Evolutionary conservation across 2,888 invertebrate species (phyloP).

Genomic region (Drosophila melanosoma): DNA sequence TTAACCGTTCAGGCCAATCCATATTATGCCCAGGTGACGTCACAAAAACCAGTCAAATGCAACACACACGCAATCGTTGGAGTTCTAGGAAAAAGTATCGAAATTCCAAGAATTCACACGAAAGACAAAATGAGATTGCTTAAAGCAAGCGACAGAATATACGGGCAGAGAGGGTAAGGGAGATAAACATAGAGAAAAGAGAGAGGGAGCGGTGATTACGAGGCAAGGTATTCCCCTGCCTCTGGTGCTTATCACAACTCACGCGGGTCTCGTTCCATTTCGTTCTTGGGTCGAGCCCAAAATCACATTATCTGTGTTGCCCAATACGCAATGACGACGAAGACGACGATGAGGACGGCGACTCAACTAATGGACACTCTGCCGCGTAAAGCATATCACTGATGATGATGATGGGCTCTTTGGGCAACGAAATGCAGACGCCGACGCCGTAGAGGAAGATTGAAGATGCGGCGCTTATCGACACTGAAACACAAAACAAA

Average conservation of each 20-base stretch:
- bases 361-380: conserved; percentile 76
- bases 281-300: conserved; percentile 64
- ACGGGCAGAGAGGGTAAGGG: not conserved
- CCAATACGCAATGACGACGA: conserved; percentile 55
- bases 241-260: conserved; percentile 74
- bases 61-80: conserved; percentile 36
- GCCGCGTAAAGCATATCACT: conserved; percentile 72
- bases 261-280: conserved; percentile 80
- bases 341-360: conserved; percentile 46
- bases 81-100: conserved; percentile 83
- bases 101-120: conserved; percentile 83
- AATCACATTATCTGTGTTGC: conserved; percentile 74
- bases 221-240: conserved; percentile 83
- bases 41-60: conserved; percentile 37
- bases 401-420: conserved; percentile 67
- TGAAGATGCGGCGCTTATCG: conserved; percentile 84
- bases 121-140: conserved; percentile 72
- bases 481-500: conserved; percentile 50
- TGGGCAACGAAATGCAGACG: conserved; percentile 56
- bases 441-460: conserved; percentile 70
- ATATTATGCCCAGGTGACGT: conserved; percentile 50
- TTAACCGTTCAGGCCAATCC: conserved; percentile 1
- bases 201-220: conserved; percentile 20
- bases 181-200: not conserved
- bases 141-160: conserved; percentile 22